Percentiles rank a stretch among this genome's conserved stretches.
These are phyloP conservation scores for Syngnathus scovelli DNA, from an alignment of 2,113 vertebrate species.

Conservation along the genomic window DNA sequence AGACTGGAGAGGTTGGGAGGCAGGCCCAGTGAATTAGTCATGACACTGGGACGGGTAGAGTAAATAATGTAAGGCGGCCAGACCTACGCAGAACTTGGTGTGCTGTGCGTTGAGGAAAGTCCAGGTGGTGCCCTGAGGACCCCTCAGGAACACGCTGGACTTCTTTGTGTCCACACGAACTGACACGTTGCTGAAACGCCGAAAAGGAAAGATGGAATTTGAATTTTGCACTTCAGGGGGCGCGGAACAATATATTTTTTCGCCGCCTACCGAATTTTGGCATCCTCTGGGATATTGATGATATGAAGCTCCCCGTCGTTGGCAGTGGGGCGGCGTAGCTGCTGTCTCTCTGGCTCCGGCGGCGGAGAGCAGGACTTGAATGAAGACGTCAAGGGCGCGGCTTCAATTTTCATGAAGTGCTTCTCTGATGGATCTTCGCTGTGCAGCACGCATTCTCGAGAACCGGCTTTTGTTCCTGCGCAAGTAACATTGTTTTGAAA, in stretches of 20 bases:
- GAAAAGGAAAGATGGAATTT: neutral
- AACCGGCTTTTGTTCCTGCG: conserved; percentile 42
- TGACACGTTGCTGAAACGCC: conserved; percentile 56
- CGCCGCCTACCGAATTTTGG: conserved; percentile 49
- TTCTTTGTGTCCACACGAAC: conserved; percentile 24
- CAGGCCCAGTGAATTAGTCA: conserved; percentile 3
- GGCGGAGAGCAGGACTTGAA: conserved; percentile 47
- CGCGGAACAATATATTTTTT: neutral
- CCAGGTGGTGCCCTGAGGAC: conserved; percentile 67
- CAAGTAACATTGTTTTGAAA: neutral
- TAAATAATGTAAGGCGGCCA: neutral
- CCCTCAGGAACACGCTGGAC: conserved; percentile 54
- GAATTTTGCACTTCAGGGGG: neutral
- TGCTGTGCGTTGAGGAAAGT: conserved; percentile 22
- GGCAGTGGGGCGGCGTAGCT: neutral
- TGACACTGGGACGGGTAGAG: neutral
- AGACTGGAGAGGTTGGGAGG: conserved; percentile 44
- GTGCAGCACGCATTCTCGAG: conserved; percentile 37
- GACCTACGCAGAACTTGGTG: conserved; percentile 42
- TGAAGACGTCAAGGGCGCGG: rapidly evolving
- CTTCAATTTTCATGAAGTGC: conserved; percentile 28
- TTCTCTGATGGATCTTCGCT: conserved; percentile 44
- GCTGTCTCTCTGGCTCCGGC: neutral
- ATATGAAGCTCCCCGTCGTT: conserved; percentile 56
- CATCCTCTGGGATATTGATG: conserved; percentile 66